Base-by-base conservation (phyloP, 1,140 invertebrate genomes). In the Pomacea maculata region DNA sequence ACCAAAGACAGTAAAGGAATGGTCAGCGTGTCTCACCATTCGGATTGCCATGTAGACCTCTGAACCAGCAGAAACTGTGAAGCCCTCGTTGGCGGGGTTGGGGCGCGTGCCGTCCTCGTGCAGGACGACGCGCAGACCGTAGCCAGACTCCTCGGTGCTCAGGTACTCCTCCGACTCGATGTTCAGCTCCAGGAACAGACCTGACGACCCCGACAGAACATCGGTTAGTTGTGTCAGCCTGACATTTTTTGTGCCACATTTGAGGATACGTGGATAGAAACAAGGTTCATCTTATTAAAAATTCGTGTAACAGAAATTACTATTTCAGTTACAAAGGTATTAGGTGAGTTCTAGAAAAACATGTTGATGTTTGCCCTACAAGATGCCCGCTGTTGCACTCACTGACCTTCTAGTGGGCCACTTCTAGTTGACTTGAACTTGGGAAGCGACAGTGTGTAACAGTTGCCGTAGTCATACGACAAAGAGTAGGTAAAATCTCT, bases 101-200 rank as follows among this genome's bases (percentile, higher is more conserved):
- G 77, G 34, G 64, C 64, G 64, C 21, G 77, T 71, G 19, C 77
- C 77, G 67, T 79, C 70, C 8, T 79, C 77, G 67, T 79, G 77
- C 65, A 79, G 29, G n/a, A 79, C 67, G 25, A 79, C 77, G 52
- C 67, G 61, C 54, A 79, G 34, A 19, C 76, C 77, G 45, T 70
- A 70, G n/a, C 77, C 65, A 11, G 64, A 45, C 65, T 79, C 52
- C 21, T 6, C 68, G 12, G 64, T 54, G 0, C n/a, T 45, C 25
- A 79, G 19, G n/a, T 45, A 79, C 1, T 79, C 76, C 52, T 79
- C 77, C 5, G 67, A 11, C 45, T 79, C 77, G 8, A 79, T 34
- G 54, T 79, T 79, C 11, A 79, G 21, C 11, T 34, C 45, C 54
- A 78, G 15, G 1, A 21, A 19, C 64, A 78, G 45, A 7, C 61